Base-by-base conservation (phyloP, 2,113 vertebrate genomes). In the Gracilinanus agilis region DNA sequence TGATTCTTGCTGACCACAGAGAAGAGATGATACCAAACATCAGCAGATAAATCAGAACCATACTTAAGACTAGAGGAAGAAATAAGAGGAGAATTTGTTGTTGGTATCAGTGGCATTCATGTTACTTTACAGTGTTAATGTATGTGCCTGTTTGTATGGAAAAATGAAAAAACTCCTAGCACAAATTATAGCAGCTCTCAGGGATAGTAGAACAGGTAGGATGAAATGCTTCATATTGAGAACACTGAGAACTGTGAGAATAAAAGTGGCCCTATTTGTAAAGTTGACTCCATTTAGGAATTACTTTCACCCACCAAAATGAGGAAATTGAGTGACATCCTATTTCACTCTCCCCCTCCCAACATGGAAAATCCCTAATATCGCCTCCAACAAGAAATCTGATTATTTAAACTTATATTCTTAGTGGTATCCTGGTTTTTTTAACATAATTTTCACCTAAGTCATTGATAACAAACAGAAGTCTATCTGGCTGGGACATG, bases 391-490 rank as follows among this genome's bases (percentile, higher is more conserved):
- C n/a, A n/a, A n/a, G n/a, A n/a, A n/a, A n/a, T n/a, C n/a, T n/a
- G n/a, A n/a, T n/a, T n/a, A n/a, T n/a, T n/a, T n/a, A n/a, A n/a
- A n/a, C n/a, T n/a, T n/a, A n/a, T n/a, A n/a, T n/a, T n/a, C n/a
- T n/a, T n/a, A n/a, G n/a, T n/a, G n/a, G n/a, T n/a, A n/a, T n/a
- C n/a, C n/a, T n/a, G n/a, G n/a, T n/a, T n/a, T n/a, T n/a, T n/a
- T n/a, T n/a, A n/a, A n/a, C n/a, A n/a, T n/a, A n/a, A n/a, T n/a
- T n/a, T 88, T 98, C 98, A 0, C 98, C 97, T 0, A 98, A 98
- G 93, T 98, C 98, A 0, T 98, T 98, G 11, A 98, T 96, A 40
- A 98, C 90, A n/a, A 98, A 98, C 2, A 98, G 98, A 29, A 98
- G 83, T 49, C 29, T 96, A n/a, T n/a, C 92, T 0, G 97, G 93